These are phyloP conservation scores for Rotaria macrura DNA, from an alignment of 2,888 invertebrate species.

Conservation along the genomic window DNA sequence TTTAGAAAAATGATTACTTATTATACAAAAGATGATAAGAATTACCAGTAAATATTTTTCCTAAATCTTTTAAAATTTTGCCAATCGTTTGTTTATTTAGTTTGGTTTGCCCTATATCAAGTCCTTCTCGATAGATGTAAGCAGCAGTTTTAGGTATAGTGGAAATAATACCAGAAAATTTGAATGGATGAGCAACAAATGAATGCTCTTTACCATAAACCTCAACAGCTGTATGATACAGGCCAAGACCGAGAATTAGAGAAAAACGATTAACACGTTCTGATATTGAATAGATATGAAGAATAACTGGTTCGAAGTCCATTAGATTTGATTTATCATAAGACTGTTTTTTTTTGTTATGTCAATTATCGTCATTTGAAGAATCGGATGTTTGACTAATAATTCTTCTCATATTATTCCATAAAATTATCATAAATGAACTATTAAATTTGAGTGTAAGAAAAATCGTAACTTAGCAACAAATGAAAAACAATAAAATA, in stretches of 20 bases:
- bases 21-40: background rate
- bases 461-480: too few species aligned
- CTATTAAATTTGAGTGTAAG: too few species aligned
- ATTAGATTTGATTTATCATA: background rate
- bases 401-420: too few species aligned
- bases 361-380: too few species aligned
- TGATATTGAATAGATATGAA: background rate
- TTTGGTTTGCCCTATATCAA: background rate
- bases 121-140: background rate
- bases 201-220: background rate
- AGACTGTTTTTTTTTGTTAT: too few species aligned
- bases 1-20: background rate
- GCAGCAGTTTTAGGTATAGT: background rate
- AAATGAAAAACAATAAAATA: too few species aligned
- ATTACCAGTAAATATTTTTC: background rate
- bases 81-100: background rate
- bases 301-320: background rate
- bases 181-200: constrained; percentile 8
- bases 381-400: too few species aligned
- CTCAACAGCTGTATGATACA: background rate
- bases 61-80: background rate
- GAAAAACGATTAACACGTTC: background rate
- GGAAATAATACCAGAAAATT: background rate
- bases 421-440: too few species aligned
- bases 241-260: background rate